Conservation (phyloP, 2,888 invertebrate species). For the Sialis lutaria region DNA sequence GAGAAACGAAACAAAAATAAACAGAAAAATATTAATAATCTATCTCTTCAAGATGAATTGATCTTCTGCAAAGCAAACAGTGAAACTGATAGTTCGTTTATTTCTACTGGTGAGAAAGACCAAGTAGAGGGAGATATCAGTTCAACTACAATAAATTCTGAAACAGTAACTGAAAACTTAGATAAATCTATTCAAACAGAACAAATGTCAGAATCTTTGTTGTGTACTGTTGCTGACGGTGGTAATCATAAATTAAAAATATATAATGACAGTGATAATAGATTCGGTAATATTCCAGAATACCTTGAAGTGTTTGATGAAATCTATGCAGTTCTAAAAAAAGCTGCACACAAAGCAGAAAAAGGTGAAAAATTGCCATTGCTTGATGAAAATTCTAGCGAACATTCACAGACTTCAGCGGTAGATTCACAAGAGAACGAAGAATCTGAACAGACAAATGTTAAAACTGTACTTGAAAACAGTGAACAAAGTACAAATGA, state of each 20-base stretch:
- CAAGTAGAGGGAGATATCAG: too few species aligned
- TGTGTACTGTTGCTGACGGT: conserved; percentile 72
- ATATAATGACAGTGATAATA: conserved; percentile 61
- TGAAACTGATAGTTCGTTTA: too few species aligned
- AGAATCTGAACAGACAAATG: conserved; percentile 22
- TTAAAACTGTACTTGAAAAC: conserved; percentile 14
- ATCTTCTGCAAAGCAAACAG: too few species aligned
- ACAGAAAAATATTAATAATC: too few species aligned
- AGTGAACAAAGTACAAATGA: conserved; percentile 4
- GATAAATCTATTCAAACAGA: conserved; percentile 74
- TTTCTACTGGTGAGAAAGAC: too few species aligned
- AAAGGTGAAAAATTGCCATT: conserved; percentile 59
- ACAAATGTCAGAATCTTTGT: conserved; percentile 57
- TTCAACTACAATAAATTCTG: too few species aligned
- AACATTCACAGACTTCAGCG: conserved; percentile 53
- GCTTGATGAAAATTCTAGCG: conserved; percentile 52
- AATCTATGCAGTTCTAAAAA: conserved; percentile 66
- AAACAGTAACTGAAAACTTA: too few species aligned
- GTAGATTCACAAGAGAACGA: conserved; percentile 37
- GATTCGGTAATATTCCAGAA: conserved; percentile 68
- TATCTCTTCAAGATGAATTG: too few species aligned
- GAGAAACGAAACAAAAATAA: too few species aligned
- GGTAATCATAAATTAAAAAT: conserved; percentile 75
- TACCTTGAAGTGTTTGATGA: conserved; percentile 67
- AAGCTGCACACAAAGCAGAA: conserved; percentile 68